These are phyloP conservation scores for Myiotriccus ornatus DNA, from an alignment of 2,797 vertebrate species.

Conservation along the genomic window DNA sequence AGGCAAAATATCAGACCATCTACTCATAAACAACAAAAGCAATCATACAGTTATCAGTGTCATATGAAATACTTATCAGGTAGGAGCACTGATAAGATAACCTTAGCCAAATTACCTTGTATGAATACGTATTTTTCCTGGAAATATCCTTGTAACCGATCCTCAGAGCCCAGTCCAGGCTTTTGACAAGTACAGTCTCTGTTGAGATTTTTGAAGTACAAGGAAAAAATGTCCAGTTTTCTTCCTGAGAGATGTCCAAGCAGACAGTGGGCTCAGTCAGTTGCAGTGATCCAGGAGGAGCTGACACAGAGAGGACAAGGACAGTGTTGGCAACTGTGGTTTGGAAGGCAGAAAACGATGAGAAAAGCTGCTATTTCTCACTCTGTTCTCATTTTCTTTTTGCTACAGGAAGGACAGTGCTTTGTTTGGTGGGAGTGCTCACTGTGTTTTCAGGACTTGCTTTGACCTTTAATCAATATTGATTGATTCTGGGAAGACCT, in stretches of 20 bases:
- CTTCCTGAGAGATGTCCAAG: not conserved
- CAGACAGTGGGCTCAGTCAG: not conserved
- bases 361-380: not conserved
- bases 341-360: not conserved
- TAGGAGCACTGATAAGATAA: not conserved
- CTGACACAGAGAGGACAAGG: not conserved
- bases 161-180: not conserved
- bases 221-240: not conserved
- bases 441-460: not conserved
- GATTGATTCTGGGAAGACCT: conserved; percentile 4
- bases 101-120: not conserved
- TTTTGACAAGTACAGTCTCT: not conserved
- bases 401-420: not conserved
- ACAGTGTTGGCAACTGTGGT: not conserved
- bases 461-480: conserved; percentile 37
- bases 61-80: not conserved
- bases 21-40: not conserved
- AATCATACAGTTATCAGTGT: not conserved
- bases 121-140: not conserved
- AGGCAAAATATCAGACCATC: not conserved
- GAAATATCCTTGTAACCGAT: not conserved
- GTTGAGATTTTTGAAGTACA: not conserved
- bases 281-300: not conserved
- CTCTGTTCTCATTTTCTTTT: not conserved
- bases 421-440: not conserved